Base-by-base conservation (phyloP, 2,113 vertebrate species). In the Cyprinus carpio region DNA sequence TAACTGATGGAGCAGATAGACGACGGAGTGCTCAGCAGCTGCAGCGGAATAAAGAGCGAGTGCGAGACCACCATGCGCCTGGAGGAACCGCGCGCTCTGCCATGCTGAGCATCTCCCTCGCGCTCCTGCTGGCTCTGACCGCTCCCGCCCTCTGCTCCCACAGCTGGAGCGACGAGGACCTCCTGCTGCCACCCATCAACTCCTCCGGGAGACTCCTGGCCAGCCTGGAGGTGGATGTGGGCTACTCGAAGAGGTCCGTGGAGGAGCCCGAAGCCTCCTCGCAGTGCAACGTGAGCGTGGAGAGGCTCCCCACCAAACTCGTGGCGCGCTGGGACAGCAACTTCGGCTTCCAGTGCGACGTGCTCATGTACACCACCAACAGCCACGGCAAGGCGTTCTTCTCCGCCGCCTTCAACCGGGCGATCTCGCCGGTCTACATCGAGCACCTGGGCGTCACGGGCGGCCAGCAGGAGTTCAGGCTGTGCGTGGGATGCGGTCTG, bases 331-430 rank as follows among this genome's bases (percentile, higher is more conserved):
- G 98, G 98, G 97, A 97, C 93, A 95, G 95, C 92, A 96, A 96
- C 92, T 93, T 97, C 88, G 97, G 96, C 88, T 96, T 96, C 92
- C 97, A 96, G 89, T 99, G 98, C 94, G 98, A 99, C 89, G 96
- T 99, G 84, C 95, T 98, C 90, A 93, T 99, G 90, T 99, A 99
- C 93, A 98, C 96, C 92, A 99, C 97, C 92, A 97, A 97, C 93
- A 96, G 95, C 92, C 96, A 97, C 93, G 97, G 96, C 72, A 95
- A 96, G 86, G 96, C 98, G 89, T 95, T 97, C 91, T 98, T 99
- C 93, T 97, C 97, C 83, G 96, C 97, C 79, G 95, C 98, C 79
- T 96, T 97, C 93, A 97, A 96, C 93, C 93, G 98, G 79, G 97
- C 96, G 79, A 95, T 96, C 90, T 96, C 98, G 62, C 98, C 97